Conservation (phyloP, 2,888 invertebrate genomes). For the Pseudoips prasinana region DNA sequence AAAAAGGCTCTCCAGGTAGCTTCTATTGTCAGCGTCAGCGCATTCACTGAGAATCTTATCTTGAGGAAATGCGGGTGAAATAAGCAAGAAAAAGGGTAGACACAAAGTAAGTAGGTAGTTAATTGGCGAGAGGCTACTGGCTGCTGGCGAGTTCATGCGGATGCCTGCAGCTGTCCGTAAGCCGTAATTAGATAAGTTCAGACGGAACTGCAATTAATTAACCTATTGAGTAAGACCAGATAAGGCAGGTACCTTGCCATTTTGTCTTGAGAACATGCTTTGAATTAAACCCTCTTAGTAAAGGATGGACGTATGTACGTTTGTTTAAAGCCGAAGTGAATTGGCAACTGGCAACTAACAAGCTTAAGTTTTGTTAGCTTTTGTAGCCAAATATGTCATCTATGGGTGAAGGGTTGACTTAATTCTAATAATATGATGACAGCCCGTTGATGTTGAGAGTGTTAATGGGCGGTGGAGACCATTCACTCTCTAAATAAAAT, state of each 20-base stretch:
- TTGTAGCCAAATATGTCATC: too few relatives aligned
- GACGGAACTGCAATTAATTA: constrained; percentile 48
- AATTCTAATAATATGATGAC: too few relatives aligned
- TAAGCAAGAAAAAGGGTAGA: constrained; percentile 23
- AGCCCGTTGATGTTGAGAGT: too few relatives aligned
- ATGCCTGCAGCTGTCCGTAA: constrained; percentile 41
- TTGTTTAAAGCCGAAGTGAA: too few relatives aligned
- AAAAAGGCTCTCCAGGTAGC: constrained; percentile 12
- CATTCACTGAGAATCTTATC: constrained; percentile 36
- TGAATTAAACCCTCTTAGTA: not conserved
- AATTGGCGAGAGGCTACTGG: constrained; percentile 51
- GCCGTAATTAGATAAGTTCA: constrained; percentile 43
- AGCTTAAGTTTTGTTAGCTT: too few relatives aligned
- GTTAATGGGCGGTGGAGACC: too few relatives aligned
- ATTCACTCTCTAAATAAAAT: too few relatives aligned
- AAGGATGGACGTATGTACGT: not conserved
- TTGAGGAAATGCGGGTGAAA: constrained; percentile 31
- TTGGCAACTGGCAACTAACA: too few relatives aligned
- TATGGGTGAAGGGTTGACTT: too few relatives aligned
- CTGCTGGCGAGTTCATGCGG: constrained; percentile 44
- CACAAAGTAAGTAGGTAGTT: constrained; percentile 39
- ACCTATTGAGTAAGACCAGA: constrained; percentile 20
- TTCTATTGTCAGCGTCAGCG: constrained; percentile 24
- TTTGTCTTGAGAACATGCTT: constrained; percentile 2
- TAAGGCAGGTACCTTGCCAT: constrained; percentile 9